Evolutionary conservation across 2,797 vertebrate species (phyloP).

Genomic region (Pseudochaenichthys georgianus): DNA sequence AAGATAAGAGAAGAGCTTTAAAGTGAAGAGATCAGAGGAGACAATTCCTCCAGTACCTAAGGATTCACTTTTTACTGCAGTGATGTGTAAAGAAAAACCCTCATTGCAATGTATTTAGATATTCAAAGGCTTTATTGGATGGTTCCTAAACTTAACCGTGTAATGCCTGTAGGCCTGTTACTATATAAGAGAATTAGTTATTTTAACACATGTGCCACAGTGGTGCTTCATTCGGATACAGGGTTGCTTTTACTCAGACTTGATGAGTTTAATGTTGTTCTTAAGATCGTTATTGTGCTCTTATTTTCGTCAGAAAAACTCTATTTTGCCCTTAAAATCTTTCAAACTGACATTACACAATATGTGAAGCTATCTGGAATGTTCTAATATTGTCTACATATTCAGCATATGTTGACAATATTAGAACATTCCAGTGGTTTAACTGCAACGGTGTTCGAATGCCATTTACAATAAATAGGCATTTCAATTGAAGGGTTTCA

Average conservation of each 20-base stretch:
- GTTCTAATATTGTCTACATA: background rate
- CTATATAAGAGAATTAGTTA: background rate
- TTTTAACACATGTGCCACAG: background rate
- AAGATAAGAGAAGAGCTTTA: slow-evolving; percentile 11
- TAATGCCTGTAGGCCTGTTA: background rate
- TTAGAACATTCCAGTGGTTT: background rate
- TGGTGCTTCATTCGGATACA: background rate
- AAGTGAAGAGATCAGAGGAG: background rate
- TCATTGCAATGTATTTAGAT: background rate
- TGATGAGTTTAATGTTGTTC: background rate
- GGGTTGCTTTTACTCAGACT: slow-evolving; percentile 7
- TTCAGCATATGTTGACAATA: background rate
- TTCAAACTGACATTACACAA: background rate
- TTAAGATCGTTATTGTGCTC: background rate
- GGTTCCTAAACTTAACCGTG: background rate
- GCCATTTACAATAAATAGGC: background rate
- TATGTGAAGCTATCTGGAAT: background rate
- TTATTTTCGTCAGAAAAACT: background rate
- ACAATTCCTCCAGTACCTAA: background rate
- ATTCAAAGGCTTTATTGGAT: background rate
- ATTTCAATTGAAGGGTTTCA: slow-evolving; percentile 3
- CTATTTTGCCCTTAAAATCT: slow-evolving; percentile 4
- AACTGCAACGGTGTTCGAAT: background rate
- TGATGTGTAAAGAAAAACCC: background rate
- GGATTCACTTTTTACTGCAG: background rate